Base-by-base conservation (phyloP, 2,797 vertebrate species). In the Girardinus metallicus region DNA sequence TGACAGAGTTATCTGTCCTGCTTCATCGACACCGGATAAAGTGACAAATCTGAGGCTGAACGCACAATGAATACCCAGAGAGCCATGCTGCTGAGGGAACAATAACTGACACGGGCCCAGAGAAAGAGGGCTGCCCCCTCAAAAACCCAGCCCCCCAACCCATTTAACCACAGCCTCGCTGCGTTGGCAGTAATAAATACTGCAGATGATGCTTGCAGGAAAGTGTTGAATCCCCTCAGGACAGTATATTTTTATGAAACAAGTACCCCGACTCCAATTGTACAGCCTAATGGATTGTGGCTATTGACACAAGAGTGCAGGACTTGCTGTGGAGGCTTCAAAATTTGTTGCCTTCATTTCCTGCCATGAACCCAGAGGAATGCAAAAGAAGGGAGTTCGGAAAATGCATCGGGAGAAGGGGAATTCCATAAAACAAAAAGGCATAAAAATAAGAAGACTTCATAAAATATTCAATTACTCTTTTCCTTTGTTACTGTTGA, bases 1-100 rank as follows among this genome's bases (percentile, higher is more conserved):
- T 92, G 91, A 92, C 90, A 78, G 85, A 72, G 89, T 85, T 85
- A 91, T 89, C 86, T 88, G 87, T 93, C 88, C 85, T 81, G 88
- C 82, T 85, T 87, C 90, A 90, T 91, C 87, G 90, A 90, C 84
- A 62, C 53, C 73, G 85, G 86, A 91, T 92, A 74, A 87, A 90
- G 83, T 90, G 88, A 91, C 87, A 88, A 88, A 92, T 90, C 93
- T 89, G 88, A 91, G 83, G 79, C 85, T 81, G 82, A 87, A 84
- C 84, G 85, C 85, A 91, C 90, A 92, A 83, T 85, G 83, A 82
- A 82, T n/a, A 44, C 74, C 51, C 46, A 73, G 53, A 26, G 21
- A 76, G 8, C 31, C 43, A 55, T 3, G 74, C 79, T 44, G 83
- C 86, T 85, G 80, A 79, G 84, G 83, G 88, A 92, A 93, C 89